Evolutionary conservation across 2,113 vertebrate genomes (phyloP).

Genomic region (Ctenomys sociabilis): DNA sequence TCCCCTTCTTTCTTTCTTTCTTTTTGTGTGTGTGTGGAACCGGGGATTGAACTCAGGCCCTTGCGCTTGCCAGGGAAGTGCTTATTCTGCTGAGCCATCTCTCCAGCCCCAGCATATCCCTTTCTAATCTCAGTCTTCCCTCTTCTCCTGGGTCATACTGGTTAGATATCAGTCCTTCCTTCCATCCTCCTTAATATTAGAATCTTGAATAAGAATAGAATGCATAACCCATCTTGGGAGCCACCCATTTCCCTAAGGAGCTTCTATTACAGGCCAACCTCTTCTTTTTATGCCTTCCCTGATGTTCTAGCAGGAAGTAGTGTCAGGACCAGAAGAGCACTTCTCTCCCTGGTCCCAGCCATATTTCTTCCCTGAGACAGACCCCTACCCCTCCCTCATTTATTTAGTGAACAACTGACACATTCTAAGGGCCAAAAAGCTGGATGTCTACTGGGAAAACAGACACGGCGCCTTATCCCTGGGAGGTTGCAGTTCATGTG

Average conservation of each 20-base stretch:
- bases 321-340: neutral
- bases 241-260: neutral
- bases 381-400: neutral
- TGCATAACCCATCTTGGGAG: neutral
- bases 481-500: accelerated
- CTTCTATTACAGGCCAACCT: neutral
- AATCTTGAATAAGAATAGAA: neutral
- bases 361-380: neutral
- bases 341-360: neutral
- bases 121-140: neutral
- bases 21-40: too few relatives aligned
- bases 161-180: neutral
- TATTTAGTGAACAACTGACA: neutral
- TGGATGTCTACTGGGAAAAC: neutral
- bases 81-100: too few relatives aligned
- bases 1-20: too few relatives aligned
- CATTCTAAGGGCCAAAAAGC: neutral
- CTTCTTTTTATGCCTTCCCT: neutral
- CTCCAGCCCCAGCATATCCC: too few relatives aligned
- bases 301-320: neutral
- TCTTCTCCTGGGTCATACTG: neutral
- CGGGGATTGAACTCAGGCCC: too few relatives aligned
- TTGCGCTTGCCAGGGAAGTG: too few relatives aligned
- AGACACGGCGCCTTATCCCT: neutral
- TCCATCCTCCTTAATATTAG: neutral